phyloP scores from a whole-genome alignment of 2,888 invertebrate species.

The Diarsia dahlii region DNA sequence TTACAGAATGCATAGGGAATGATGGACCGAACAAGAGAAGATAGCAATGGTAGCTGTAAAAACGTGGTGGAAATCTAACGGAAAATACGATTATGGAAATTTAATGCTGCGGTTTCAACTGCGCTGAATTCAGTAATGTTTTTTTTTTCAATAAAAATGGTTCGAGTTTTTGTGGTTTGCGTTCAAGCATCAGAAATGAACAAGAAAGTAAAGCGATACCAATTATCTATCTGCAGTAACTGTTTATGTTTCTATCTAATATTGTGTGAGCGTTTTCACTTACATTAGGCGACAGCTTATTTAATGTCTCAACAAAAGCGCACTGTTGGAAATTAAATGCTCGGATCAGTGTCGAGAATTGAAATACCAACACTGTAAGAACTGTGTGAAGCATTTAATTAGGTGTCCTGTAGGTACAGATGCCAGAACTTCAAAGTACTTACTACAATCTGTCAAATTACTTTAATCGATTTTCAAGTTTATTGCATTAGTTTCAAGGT shows the following conservation, averaged over 20 bases:
- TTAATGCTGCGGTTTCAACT: background rate
- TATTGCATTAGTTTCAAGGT: no score
- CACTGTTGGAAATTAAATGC: background rate
- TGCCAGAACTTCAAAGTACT: no score
- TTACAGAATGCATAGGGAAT: background rate
- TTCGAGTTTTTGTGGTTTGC: background rate
- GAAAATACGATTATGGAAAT: conserved; percentile 7
- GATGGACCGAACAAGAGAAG: background rate
- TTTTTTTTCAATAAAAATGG: conserved; percentile 2
- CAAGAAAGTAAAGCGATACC: background rate
- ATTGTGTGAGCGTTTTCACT: background rate
- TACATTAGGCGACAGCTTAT: background rate
- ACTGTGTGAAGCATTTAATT: background rate
- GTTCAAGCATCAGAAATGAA: background rate
- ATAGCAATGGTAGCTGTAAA: background rate
- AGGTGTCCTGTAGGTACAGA: background rate
- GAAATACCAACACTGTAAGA: background rate
- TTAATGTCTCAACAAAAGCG: background rate
- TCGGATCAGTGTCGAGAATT: background rate
- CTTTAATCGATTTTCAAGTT: no score
- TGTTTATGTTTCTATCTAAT: background rate
- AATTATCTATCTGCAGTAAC: background rate
- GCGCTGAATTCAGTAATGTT: background rate
- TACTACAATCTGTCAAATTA: no score
- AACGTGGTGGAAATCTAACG: background rate